Conservation (phyloP, 2,888 invertebrate genomes). For the Polydrusus pterygomalis region DNA sequence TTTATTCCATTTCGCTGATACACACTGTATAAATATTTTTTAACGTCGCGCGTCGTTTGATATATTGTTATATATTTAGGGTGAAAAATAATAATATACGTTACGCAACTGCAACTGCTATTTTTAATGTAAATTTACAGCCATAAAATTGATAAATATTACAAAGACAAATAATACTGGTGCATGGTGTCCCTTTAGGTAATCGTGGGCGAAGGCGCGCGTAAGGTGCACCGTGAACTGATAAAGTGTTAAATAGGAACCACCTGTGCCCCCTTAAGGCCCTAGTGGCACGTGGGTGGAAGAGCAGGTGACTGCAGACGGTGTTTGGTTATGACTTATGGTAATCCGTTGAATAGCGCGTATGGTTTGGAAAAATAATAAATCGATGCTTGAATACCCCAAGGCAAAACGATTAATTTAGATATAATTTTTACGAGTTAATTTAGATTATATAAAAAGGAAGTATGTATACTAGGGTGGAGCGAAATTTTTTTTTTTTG, state of each 20-base stretch:
- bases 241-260: constrained; percentile 57
- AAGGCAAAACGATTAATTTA: neutral
- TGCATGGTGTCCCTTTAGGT: constrained; percentile 34
- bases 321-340: constrained; percentile 43
- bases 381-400: constrained; percentile 50
- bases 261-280: constrained; percentile 61
- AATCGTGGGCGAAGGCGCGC: constrained; percentile 57
- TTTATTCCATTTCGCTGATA: too few species aligned
- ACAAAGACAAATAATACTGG: constrained; percentile 45
- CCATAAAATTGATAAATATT: constrained; percentile 47
- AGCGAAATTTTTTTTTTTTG: too few species aligned
- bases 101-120: constrained; percentile 24
- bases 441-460: too few species aligned
- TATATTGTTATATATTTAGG: neutral
- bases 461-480: too few species aligned
- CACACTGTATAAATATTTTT: too few species aligned
- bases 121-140: constrained; percentile 24
- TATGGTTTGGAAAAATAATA: constrained; percentile 57
- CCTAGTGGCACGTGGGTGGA: constrained; percentile 47
- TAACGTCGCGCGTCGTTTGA: too few species aligned
- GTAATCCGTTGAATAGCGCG: constrained; percentile 23
- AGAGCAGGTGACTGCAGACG: constrained; percentile 43
- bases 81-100: constrained; percentile 3
- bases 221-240: constrained; percentile 58
- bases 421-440: too few species aligned